Percentiles rank a stretch among this genome's conserved stretches.
These are phyloP conservation scores for Turnix velox DNA, from an alignment of 2,113 vertebrate species.

Conservation along the genomic window DNA sequence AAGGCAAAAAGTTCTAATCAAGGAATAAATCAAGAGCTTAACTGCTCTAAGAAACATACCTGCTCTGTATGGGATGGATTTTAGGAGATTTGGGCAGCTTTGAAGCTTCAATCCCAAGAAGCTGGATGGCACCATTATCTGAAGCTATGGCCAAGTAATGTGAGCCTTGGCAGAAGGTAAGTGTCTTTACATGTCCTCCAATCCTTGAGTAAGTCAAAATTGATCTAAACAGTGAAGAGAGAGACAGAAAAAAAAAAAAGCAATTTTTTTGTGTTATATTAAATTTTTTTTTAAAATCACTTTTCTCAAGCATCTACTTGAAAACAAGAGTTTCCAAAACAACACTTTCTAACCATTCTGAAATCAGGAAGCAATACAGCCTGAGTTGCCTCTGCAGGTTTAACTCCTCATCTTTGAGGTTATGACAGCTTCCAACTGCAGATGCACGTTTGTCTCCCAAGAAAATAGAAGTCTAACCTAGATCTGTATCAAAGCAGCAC, in stretches of 20 bases:
- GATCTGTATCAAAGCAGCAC: background rate
- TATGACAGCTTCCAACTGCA: background rate
- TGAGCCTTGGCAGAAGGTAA: constrained; percentile 95
- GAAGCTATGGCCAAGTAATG: constrained; percentile 94
- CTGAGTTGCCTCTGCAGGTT: background rate
- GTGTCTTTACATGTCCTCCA: constrained; percentile 89
- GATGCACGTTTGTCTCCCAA: background rate
- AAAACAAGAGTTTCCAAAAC: background rate
- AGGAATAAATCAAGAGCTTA: background rate
- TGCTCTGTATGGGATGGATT: constrained; percentile 92
- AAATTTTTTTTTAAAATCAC: background rate
- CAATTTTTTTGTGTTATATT: background rate
- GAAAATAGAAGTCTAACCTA: background rate
- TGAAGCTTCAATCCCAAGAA: constrained; percentile 89
- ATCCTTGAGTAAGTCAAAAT: constrained; percentile 91
- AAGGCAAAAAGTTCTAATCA: background rate
- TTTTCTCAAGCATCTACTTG: background rate
- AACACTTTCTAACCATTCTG: background rate
- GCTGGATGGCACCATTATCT: constrained; percentile 91
- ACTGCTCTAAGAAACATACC: constrained; percentile 67
- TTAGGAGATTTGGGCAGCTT: constrained; percentile 97
- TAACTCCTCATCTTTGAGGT: background rate
- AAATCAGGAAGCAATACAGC: background rate
- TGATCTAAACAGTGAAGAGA: constrained; percentile 72
- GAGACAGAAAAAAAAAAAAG: background rate